Percentiles rank a stretch among this genome's conserved stretches.
phyloP scores from a whole-genome alignment of 2,113 vertebrate genomes.

The Acanthisitta chloris region DNA sequence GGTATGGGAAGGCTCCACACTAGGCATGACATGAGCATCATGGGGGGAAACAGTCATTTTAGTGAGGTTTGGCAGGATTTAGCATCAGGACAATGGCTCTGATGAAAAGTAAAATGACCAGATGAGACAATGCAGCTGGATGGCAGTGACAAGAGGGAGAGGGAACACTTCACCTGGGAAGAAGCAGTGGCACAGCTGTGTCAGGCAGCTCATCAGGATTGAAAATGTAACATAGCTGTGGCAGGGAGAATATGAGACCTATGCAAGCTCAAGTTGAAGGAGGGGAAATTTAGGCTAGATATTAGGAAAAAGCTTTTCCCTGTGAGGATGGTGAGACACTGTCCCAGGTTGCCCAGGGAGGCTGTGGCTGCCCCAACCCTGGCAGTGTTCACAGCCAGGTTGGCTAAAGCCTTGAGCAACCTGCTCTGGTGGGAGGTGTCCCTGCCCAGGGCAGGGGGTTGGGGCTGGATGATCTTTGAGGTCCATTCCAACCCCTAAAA shows the following conservation, averaged over 20 bases:
- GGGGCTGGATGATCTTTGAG: too few relatives aligned
- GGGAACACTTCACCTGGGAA: neutral
- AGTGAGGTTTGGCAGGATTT: neutral
- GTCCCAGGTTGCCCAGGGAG: too few relatives aligned
- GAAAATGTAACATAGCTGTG: neutral
- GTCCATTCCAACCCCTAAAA: too few relatives aligned
- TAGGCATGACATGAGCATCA: neutral
- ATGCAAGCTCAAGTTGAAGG: too few relatives aligned
- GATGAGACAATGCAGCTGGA: neutral
- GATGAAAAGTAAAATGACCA: neutral
- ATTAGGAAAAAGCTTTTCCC: too few relatives aligned
- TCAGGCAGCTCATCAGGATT: rapidly evolving
- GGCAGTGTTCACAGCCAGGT: too few relatives aligned
- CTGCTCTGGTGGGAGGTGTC: too few relatives aligned
- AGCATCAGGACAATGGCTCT: neutral
- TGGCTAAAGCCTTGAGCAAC: too few relatives aligned
- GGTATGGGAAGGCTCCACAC: neutral
- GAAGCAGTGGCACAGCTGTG: rapidly evolving
- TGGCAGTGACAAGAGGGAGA: neutral
- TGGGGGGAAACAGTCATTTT: neutral
- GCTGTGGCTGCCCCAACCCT: too few relatives aligned
- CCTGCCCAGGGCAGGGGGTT: too few relatives aligned
- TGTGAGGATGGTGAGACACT: too few relatives aligned
- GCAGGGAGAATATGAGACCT: neutral
- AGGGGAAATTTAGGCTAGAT: too few relatives aligned